Evolutionary conservation across 2,113 vertebrate genomes (phyloP), one percentile per base, ranked within the genome.

Genomic region (Limnothrissa miodon): DNA sequence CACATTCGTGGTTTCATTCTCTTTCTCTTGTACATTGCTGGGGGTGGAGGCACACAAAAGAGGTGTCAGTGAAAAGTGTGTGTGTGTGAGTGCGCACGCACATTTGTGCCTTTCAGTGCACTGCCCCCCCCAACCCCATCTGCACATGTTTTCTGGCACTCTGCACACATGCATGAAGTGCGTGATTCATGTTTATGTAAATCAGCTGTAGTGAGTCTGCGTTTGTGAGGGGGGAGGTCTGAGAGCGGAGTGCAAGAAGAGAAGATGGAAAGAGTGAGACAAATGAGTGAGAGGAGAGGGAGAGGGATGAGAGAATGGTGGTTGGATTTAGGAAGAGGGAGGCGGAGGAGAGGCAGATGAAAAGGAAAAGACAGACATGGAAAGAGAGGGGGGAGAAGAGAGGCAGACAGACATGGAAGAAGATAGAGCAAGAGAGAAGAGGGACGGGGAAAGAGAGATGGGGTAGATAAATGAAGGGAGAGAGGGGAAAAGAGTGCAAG

Each of bases 121-220:
- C 66, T 74, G 9, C 36, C 59, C 51, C n/a, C n/a, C n/a, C n/a
- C n/a, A n/a, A n/a, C n/a, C n/a, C 23, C 39, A 11, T 33, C 29
- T 59, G 56, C 53, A n/a, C 80, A 23, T 39, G 36, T 39, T 66
- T 51, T 29, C 56, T 42, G 51, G 8, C 15, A 36, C 51, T 45
- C 23, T 45, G 48, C 80, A n/a, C 29, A 48, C 29, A 21, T 48
- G 80, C 51, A 33, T 59, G 25, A 51, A 53, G 48, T 53, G 17
- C 36, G 48, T 56, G 33, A 56, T 53, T 53, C 48, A 51, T 81
- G 36, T 81, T 48, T 81, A 42, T 62, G 33, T 62, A 59, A 25
- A 36, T 42, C 66, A 74, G 66, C 66, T 36, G 29, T 62, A 29
- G 56, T 59, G 56, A 19, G 53, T 56, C 19, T 62, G 56, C n/a